Base-by-base conservation (phyloP, 2,797 vertebrate species). In the Rallus crepitans region DNA sequence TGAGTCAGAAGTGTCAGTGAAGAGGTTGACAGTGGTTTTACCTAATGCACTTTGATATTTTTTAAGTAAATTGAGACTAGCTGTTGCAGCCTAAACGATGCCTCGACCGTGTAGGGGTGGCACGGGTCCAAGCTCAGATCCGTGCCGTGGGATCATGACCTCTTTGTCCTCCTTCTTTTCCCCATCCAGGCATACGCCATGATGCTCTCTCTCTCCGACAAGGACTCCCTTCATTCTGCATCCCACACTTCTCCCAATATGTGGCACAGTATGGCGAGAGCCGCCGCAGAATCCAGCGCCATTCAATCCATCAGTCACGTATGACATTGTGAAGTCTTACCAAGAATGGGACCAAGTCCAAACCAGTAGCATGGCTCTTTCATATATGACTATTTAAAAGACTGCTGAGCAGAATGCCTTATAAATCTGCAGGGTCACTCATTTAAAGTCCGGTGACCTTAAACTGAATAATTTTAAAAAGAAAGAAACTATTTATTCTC, bases 401-500 rank as follows among this genome's bases (percentile, higher is more conserved):
- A 99, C 98, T 99, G 98, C 98, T 98, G 98, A 99, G 99, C 99
- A 99, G 99, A 98, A 99, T 98, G 98, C 98, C 99, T 99, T 98
- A 99, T 98, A 98, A 98, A 98, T 98, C 97, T 98, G 97, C 98
- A 98, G 98, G 98, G 98, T 98, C 98, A 98, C 98, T 98, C 98
- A 96, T 98, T 97, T 96, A 98, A 98, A 96, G 98, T 98, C 98
- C 91, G 95, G 98, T 99, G 98, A 99, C 98, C 98, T 98, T 99
- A 98, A 99, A 99, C 97, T 97, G 98, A 98, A 98, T 97, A 97
- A 98, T 98, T 97, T 97, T 96, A 97, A 98, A 98, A 94, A 97
- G 98, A 98, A 98, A 98, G 97, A 98, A 98, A 98, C 98, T 99
- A 99, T 99, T 99, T 99, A 99, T 99, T 99, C 99, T 99, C 98